Evolutionary conservation across 2,113 vertebrate genomes (phyloP).

Genomic region (human (Homo sapiens)): DNA sequence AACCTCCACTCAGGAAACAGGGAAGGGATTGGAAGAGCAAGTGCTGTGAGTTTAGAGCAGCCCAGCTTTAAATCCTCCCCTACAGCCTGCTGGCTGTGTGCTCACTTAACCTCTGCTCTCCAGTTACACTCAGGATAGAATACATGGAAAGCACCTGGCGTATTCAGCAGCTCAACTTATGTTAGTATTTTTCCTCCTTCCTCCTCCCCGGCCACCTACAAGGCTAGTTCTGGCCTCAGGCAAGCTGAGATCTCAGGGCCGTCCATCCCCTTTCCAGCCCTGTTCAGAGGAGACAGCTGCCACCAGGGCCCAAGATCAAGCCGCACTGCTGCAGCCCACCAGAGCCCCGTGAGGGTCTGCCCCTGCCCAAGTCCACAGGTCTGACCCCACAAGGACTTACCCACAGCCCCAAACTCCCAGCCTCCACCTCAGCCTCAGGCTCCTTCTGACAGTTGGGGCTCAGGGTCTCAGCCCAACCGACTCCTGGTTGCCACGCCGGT

Average conservation of each 20-base stretch:
- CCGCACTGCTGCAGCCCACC: neutral
- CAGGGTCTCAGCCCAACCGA: constrained; percentile 48
- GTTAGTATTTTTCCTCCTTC: neutral
- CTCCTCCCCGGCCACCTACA: neutral
- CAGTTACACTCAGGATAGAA: neutral
- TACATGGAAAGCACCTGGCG: neutral
- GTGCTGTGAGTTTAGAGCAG: neutral
- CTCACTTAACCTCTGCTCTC: neutral
- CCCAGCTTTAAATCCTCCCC: neutral
- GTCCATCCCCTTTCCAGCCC: neutral
- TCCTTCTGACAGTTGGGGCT: neutral
- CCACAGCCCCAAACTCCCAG: neutral
- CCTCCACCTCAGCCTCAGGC: neutral
- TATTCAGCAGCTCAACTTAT: neutral
- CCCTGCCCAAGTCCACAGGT: neutral
- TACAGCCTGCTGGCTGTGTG: neutral
- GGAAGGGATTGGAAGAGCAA: neutral
- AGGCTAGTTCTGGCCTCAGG: neutral
- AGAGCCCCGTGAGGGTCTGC: neutral
- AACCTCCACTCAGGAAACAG: neutral
- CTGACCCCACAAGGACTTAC: constrained; percentile 34
- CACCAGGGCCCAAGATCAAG: neutral
- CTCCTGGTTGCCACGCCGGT: constrained; percentile 79
- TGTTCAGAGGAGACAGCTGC: neutral
- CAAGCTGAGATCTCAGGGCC: neutral